Evolutionary conservation across 2,113 vertebrate species (phyloP), one percentile per base, ranked within the genome.

Genomic region (Archocentrus centrarchus): DNA sequence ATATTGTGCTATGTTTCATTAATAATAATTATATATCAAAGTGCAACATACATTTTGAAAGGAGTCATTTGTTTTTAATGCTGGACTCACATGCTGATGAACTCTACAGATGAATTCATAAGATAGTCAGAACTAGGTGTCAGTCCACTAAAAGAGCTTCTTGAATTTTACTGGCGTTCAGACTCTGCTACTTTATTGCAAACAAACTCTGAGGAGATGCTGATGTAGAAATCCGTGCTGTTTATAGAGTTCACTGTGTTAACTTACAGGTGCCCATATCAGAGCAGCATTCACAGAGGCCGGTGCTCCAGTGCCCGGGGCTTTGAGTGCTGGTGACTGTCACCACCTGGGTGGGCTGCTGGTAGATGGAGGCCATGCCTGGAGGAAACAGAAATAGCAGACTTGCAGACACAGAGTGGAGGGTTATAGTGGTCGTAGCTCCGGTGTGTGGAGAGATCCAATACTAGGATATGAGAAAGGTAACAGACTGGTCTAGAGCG

Each of bases 221-320:
- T 17, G 44, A 15, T 15, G 14, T 11, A 64, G 17, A 63, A 63
- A 63, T 63, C 10, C n/a, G 4, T 63, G 61, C 20, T 39, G 35
- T 37, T 62, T 6, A 18, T 41, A 50, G 64, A 30, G 41, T 59
- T 32, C 9, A 7, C 27, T 58, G 18, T 18, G 6, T 44, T 6
- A 53, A 86, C 93, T 91, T 88, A 96, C 95, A 96, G 57, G 91
- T 95, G 11, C 44, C 58, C 88, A 95, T 88, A 18, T 96, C 95
- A 0, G 53, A 22, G 68, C 83, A 96, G 85, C 95, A 96, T 30
- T 96, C 95, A 10, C 89, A 96, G 13, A 96, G 1, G 18, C 80
- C 93, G 1, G 94, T 94, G 79, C 88, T 94, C 96, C 96, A 96
- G 2, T 15, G 11, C 0, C 86, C 79, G 0, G 75, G 58, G 11